These are phyloP conservation scores for Virgularia gustaviana DNA, from an alignment of 92 coral and sea anemone species.

Conservation along the genomic window DNA sequence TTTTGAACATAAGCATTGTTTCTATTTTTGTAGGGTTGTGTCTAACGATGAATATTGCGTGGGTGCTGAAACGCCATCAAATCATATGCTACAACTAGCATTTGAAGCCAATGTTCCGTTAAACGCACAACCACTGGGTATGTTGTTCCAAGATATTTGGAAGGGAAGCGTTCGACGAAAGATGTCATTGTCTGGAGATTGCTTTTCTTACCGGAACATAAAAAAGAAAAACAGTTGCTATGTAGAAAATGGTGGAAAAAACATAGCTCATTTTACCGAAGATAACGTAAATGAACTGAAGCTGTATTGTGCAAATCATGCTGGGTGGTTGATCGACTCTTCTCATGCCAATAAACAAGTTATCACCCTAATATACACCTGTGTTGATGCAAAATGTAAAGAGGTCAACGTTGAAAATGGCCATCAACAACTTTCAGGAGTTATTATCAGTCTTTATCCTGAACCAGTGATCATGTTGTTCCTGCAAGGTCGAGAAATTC, in stretches of 20 bases:
- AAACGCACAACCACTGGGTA: neutral
- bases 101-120: neutral
- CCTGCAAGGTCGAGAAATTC: no score
- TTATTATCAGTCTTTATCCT: neutral
- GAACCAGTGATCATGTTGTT: no score
- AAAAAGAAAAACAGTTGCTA: neutral
- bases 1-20: no score
- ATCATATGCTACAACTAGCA: neutral
- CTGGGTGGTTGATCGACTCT: conserved; percentile 6
- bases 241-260: no score
- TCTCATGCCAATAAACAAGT: neutral
- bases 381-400: neutral
- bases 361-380: neutral
- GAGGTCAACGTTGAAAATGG: neutral
- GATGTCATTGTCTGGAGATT: neutral
- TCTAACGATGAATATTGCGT: neutral
- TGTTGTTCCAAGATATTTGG: neutral
- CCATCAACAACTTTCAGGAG: neutral
- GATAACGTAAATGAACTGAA: conserved; percentile 1
- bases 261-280: neutral
- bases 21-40: neutral
- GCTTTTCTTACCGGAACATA: neutral
- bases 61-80: neutral
- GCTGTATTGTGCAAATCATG: neutral
- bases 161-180: neutral